These are phyloP conservation scores for Polia nebulosa DNA, from an alignment of 2,888 invertebrate genomes.

Conservation along the genomic window DNA sequence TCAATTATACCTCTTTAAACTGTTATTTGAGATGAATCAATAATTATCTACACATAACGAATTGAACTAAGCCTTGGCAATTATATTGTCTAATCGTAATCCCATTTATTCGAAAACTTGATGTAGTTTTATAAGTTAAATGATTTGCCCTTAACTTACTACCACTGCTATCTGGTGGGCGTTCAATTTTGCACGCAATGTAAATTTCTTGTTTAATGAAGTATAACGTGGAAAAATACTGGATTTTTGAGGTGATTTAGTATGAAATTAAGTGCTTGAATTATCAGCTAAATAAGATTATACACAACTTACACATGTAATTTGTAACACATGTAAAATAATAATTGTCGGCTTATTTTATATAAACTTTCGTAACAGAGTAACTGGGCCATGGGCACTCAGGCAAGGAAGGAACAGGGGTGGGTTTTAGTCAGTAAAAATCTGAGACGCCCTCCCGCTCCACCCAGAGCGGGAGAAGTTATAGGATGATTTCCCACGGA, in stretches of 20 bases:
- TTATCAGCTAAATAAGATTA: background rate
- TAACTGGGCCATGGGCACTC: no score
- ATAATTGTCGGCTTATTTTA: no score
- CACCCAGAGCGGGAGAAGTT: no score
- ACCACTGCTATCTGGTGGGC: background rate
- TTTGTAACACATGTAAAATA: no score
- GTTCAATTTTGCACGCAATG: slow-evolving; percentile 7
- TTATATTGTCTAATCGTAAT: slow-evolving; percentile 7
- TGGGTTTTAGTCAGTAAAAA: no score
- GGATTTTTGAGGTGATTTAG: background rate
- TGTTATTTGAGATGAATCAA: background rate
- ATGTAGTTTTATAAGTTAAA: slow-evolving; percentile 29
- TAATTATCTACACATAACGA: background rate
- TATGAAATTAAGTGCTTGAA: background rate
- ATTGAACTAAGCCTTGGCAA: background rate
- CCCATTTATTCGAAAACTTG: background rate
- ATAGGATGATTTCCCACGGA: no score
- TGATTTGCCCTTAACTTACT: slow-evolving; percentile 30
- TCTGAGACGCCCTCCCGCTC: no score
- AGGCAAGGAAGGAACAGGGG: no score
- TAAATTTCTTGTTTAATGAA: slow-evolving; percentile 1
- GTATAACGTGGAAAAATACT: slow-evolving; percentile 7
- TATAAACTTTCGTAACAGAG: no score
- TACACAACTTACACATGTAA: no score
- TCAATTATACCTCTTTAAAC: background rate